Percentiles rank a stretch among this genome's conserved stretches.
Conservation (phyloP, 2,888 invertebrate species). For the Drosophila lacicola region DNA sequence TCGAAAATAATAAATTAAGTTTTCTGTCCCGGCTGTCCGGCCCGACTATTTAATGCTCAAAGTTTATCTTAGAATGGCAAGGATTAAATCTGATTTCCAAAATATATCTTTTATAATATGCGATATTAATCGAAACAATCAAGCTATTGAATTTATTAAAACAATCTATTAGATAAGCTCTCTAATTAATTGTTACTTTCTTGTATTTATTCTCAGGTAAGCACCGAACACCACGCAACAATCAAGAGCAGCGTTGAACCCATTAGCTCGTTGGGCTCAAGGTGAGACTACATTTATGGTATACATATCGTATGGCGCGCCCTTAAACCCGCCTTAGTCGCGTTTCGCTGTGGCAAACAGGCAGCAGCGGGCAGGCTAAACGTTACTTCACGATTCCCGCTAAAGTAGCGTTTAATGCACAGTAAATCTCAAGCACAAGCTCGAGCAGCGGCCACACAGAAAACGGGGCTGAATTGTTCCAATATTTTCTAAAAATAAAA, state of each 20-base stretch:
- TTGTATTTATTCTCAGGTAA: slow-evolving; percentile 37
- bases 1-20: slow-evolving; percentile 75
- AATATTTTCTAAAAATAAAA: slow-evolving; percentile 79
- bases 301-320: slow-evolving; percentile 17
- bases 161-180: slow-evolving; percentile 12
- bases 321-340: slow-evolving; percentile 26
- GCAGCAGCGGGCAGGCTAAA: slow-evolving; percentile 15
- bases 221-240: slow-evolving; percentile 34
- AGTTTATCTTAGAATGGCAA: neutral
- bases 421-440: slow-evolving; percentile 50
- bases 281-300: slow-evolving; percentile 48
- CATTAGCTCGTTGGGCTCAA: slow-evolving; percentile 39
- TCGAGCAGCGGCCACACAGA: slow-evolving; percentile 26
- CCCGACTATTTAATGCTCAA: too few relatives aligned
- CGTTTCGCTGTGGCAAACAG: slow-evolving; percentile 4
- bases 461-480: slow-evolving; percentile 54
- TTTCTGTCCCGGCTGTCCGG: slow-evolving; percentile 23
- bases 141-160: slow-evolving; percentile 19
- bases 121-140: slow-evolving; percentile 8
- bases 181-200: slow-evolving; percentile 42
- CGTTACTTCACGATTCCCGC: slow-evolving; percentile 25
- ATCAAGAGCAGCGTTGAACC: slow-evolving; percentile 31
- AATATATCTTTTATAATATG: slow-evolving; percentile 10
- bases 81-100: slow-evolving; percentile 10
- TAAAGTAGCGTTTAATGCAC: slow-evolving; percentile 65